These are phyloP conservation scores for Chesias legatella DNA, from an alignment of 2,888 invertebrate genomes.

Conservation along the genomic window DNA sequence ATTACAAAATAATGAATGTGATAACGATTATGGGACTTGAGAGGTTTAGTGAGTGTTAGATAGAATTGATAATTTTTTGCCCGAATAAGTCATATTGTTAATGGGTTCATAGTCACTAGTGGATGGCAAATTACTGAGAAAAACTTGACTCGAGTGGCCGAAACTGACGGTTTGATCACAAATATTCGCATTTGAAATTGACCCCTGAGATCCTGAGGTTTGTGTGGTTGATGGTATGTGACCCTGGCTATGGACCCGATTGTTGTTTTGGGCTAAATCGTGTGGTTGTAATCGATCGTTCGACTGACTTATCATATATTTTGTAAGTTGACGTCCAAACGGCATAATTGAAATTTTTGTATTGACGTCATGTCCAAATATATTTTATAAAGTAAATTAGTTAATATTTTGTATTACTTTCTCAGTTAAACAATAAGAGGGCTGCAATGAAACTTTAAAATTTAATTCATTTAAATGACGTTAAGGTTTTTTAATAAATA, in stretches of 20 bases:
- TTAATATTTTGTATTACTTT: slow-evolving; percentile 18
- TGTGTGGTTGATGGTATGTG: slow-evolving; percentile 1
- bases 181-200: background rate
- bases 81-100: slow-evolving; percentile 30
- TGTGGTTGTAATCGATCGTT: slow-evolving; percentile 55
- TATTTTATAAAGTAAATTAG: slow-evolving; percentile 37
- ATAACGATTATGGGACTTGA: slow-evolving; percentile 47
- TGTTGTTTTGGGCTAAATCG: slow-evolving; percentile 23
- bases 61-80: slow-evolving; percentile 36
- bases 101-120: slow-evolving; percentile 9
- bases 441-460: slow-evolving; percentile 11
- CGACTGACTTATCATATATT: slow-evolving; percentile 65
- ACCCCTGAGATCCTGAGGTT: too few species aligned
- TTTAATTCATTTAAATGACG: slow-evolving; percentile 16
- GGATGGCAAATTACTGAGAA: slow-evolving; percentile 1
- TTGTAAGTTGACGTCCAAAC: slow-evolving; percentile 56
- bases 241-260: slow-evolving; percentile 7
- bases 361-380: slow-evolving; percentile 47
- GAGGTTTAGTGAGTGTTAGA: slow-evolving; percentile 41
- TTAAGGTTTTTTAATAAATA: slow-evolving; percentile 31
- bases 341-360: slow-evolving; percentile 39
- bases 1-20: slow-evolving; percentile 68
- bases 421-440: slow-evolving; percentile 22
- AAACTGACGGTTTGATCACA: too few species aligned
- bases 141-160: background rate